These are phyloP conservation scores for Menidia menidia DNA, from an alignment of 2,797 vertebrate genomes.

Conservation along the genomic window DNA sequence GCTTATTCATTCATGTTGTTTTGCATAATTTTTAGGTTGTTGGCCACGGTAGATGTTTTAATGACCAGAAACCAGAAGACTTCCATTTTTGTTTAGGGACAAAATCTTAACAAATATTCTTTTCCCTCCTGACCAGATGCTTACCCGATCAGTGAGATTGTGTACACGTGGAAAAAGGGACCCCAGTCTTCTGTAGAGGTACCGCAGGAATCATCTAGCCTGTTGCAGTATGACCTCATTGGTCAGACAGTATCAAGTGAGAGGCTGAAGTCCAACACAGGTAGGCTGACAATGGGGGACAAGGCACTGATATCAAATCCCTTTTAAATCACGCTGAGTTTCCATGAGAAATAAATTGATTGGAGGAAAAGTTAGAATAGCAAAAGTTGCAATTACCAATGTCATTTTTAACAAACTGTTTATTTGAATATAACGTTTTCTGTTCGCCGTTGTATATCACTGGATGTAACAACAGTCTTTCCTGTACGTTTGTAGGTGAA, in stretches of 20 bases:
- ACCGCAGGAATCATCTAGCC: slow-evolving; percentile 85
- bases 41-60: neutral
- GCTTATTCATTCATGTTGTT: neutral
- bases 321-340: neutral
- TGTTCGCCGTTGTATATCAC: neutral
- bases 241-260: slow-evolving; percentile 87
- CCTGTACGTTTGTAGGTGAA: slow-evolving; percentile 85
- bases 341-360: no score
- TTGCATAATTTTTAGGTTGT: neutral
- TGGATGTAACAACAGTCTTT: neutral
- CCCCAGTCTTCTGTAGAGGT: slow-evolving; percentile 85
- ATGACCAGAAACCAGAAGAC: neutral
- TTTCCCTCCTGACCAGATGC: slow-evolving; percentile 73
- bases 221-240: slow-evolving; percentile 88
- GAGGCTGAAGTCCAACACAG: slow-evolving; percentile 85
- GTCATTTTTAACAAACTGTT: no score
- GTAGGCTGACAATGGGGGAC: slow-evolving; percentile 51
- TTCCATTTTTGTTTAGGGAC: neutral
- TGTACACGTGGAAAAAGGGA: slow-evolving; percentile 89
- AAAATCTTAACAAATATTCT: neutral
- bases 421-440: neutral
- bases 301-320: neutral
- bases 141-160: slow-evolving; percentile 87
- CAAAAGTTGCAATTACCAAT: no score
- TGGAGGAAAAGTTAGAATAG: neutral